Conservation (phyloP, 1,140 invertebrate genomes). For the Drosophila bifasciata region DNA sequence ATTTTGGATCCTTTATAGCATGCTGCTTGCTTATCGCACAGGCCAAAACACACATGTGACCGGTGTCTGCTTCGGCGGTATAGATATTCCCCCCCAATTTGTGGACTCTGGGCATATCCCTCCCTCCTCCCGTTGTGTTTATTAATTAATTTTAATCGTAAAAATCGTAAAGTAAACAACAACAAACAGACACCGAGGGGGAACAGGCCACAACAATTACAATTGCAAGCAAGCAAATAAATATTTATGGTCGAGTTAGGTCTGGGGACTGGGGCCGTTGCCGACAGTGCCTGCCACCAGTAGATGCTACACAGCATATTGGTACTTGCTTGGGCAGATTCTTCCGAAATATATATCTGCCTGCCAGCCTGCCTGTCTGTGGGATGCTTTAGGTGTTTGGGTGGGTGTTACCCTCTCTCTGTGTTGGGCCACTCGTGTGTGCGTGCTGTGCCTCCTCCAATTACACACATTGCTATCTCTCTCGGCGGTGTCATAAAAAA, state of each 20-base stretch:
- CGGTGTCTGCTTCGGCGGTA: too few relatives aligned
- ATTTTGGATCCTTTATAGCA: too few relatives aligned
- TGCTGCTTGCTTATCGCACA: too few relatives aligned
- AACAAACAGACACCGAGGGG: conserved; percentile 3
- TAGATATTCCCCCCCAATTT: too few relatives aligned
- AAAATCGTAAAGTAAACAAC: conserved; percentile 55
- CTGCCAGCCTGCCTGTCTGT: background rate
- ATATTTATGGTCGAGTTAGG: conserved; percentile 38
- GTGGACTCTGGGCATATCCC: too few relatives aligned
- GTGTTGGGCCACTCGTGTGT: background rate
- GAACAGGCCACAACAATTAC: conserved; percentile 26
- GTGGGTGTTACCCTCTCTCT: background rate
- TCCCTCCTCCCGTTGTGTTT: too few relatives aligned
- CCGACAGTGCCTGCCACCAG: conserved; percentile 10
- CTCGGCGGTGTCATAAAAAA: conserved; percentile 33
- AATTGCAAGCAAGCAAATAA: conserved; percentile 31
- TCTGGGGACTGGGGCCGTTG: conserved; percentile 19
- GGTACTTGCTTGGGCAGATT: too few relatives aligned
- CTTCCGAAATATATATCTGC: too few relatives aligned
- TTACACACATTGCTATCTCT: conserved; percentile 26
- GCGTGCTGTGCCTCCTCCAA: background rate
- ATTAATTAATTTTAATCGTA: conserved; percentile 64
- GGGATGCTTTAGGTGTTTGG: background rate
- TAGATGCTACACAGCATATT: too few relatives aligned
- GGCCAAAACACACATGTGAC: too few relatives aligned